Evolutionary conservation across 2,797 vertebrate species (phyloP), one percentile per base, ranked within the genome.

Genomic region (Enteromius argenteus): DNA sequence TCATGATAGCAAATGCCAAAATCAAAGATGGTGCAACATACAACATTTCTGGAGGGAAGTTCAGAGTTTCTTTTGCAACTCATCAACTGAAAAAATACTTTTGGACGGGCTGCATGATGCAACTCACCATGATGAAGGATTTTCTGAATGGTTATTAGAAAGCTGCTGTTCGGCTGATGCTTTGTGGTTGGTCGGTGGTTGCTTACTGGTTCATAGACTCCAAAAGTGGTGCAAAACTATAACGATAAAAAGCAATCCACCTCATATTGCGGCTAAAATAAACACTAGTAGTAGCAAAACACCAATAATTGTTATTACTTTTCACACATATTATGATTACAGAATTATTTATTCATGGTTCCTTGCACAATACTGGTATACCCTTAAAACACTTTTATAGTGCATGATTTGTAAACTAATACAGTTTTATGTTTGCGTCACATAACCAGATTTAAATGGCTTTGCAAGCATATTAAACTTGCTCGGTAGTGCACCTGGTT

Each of bases 21-120:
- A 75, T 8, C 53, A 81, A 60, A 83, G 27, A 72, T 53, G 21
- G 64, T 66, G 68, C 66, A 86, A 86, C 42, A 81, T 53, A 72
- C 37, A 80, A 88, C 49, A 17, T 68, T 82, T 67, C 60, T 39
- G 6, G 19, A 44, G 44, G n/a, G 23, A 78, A 67, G 39, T 75
- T 53, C 23, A 67, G 44, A 49, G 27, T 73, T 74, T 78, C 19
- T 73, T 81, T 60, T 6, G 8, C 37, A 79, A 68, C 14, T n/a
- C 35, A 53, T 32, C 49, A 69, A 64, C 91, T 87, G 88, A 37
- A 44, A 73, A 35, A 49, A 44, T 39, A 71, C 87, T 76, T 83
- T 32, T 27, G 53, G 27, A 76, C 42, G 62, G 37, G 23, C 14
- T 60, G 39, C 37, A 78, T 58, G 21, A 39, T 17, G 14, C 60